Evolutionary conservation across 1,140 invertebrate species (phyloP).

Genomic region (Anthonomus grandis): DNA sequence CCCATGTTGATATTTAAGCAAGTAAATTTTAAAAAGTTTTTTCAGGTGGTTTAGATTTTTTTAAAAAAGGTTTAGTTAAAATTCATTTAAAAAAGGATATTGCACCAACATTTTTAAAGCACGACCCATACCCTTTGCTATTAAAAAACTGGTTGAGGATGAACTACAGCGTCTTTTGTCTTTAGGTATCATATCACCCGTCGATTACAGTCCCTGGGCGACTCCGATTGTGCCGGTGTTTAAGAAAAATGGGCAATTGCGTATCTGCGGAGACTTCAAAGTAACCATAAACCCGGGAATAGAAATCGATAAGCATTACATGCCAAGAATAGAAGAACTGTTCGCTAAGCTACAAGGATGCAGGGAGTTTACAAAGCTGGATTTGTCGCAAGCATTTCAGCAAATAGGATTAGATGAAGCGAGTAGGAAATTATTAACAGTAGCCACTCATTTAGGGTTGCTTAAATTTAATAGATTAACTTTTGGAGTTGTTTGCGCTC

Average conservation of each 20-base stretch:
- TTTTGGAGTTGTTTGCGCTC: no score
- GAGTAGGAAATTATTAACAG: background rate
- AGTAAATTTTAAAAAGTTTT: constrained; percentile 1
- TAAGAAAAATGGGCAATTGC: background rate
- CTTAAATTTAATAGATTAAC: no score
- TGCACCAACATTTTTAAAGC: constrained; percentile 7
- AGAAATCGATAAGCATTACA: background rate
- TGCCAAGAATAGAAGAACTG: background rate
- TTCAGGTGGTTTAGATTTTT: background rate
- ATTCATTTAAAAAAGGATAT: background rate
- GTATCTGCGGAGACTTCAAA: background rate
- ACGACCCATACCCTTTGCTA: constrained; percentile 1
- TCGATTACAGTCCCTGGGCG: constrained; percentile 4
- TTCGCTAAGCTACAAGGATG: background rate
- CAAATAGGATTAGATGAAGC: background rate
- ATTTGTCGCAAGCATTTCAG: no score
- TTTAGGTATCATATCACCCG: constrained; percentile 10
- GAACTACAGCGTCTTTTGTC: constrained; percentile 7
- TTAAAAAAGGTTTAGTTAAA: background rate
- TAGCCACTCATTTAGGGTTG: no score
- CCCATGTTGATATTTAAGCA: background rate
- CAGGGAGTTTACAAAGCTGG: no score
- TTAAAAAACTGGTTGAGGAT: constrained; percentile 5
- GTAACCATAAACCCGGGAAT: background rate
- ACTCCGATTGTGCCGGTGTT: no score